Evolutionary conservation across 2,888 invertebrate genomes (phyloP).

Genomic region (Cheilosia soror): DNA sequence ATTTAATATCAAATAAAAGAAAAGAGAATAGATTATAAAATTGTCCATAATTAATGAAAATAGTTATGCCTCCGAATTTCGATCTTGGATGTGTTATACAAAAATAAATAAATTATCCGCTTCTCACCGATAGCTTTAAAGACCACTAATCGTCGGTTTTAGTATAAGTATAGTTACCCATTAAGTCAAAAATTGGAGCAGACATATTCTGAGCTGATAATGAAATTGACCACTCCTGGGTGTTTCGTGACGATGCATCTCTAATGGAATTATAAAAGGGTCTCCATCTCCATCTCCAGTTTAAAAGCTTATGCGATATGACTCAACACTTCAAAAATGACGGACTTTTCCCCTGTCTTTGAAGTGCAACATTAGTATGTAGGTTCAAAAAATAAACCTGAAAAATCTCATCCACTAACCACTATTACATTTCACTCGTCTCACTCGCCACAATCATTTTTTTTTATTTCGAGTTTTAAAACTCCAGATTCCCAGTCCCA

Average conservation of each 20-base stretch:
- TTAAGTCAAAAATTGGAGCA: constrained; percentile 18
- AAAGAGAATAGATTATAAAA: no score
- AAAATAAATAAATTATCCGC: neutral
- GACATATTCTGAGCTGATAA: constrained; percentile 33
- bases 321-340: constrained; percentile 25
- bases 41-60: no score
- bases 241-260: constrained; percentile 23
- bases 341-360: neutral
- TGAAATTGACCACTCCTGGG: constrained; percentile 59
- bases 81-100: no score
- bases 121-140: constrained; percentile 1
- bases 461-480: neutral
- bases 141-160: constrained; percentile 5
- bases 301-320: constrained; percentile 39
- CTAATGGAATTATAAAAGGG: constrained; percentile 46
- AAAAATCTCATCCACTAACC: neutral
- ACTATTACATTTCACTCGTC: neutral
- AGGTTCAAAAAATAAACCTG: neutral
- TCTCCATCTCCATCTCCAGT: neutral
- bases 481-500: no score
- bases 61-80: no score
- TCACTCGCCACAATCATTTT: neutral
- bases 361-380: neutral
- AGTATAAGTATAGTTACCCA: constrained; percentile 27
- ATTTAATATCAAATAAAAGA: no score